Conservation (phyloP, 2,888 invertebrate genomes). For the Alitta virens region DNA sequence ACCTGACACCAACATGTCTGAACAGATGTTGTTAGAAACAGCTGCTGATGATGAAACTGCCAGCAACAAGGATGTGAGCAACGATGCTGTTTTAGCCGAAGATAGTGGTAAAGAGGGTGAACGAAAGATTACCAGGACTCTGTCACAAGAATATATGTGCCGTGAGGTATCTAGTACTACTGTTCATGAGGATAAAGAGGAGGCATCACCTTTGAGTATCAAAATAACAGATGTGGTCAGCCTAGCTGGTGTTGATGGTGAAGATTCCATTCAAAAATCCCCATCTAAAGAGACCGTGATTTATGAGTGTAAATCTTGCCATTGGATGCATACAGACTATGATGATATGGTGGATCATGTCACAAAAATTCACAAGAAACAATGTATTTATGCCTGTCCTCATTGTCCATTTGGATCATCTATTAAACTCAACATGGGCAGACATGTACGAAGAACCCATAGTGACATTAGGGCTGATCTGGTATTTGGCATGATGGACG, state of each 20-base stretch:
- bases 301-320: neutral
- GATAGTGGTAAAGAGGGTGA: neutral
- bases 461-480: neutral
- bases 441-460: neutral
- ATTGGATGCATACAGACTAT: neutral
- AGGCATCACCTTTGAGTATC: neutral
- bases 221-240: constrained; percentile 11
- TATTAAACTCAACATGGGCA: constrained; percentile 1
- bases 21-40: neutral
- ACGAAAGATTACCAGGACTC: neutral
- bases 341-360: neutral
- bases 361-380: constrained; percentile 2
- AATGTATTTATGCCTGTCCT: constrained; percentile 12
- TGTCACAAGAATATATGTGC: neutral
- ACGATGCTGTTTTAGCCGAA: neutral
- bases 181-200: neutral
- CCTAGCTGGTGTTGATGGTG: constrained; percentile 5
- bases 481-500: neutral
- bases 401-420: constrained; percentile 11
- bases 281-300: neutral
- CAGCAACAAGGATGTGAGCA: neutral
- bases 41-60: neutral
- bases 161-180: neutral
- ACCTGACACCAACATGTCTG: no score
- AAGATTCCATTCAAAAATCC: neutral